Evolutionary conservation across 2,888 invertebrate genomes (phyloP), one percentile per base, ranked within the genome.

Genomic region (Hoplodrina blanda): DNA sequence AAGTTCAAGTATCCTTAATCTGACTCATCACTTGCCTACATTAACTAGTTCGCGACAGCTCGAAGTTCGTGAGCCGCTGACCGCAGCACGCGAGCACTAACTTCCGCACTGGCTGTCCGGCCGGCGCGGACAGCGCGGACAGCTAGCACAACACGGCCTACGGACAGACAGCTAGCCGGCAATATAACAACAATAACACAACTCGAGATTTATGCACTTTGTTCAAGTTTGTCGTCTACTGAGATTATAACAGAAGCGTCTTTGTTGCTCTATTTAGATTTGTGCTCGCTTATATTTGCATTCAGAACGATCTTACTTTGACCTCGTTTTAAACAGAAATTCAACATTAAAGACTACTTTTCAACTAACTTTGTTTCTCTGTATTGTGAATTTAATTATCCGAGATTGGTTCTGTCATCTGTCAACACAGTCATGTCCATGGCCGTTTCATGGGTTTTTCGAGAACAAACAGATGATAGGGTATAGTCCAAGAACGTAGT

Each of bases 191-290:
- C 78, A 72, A 61, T 78, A 66, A 61, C 62, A 77, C 30, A 50
- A 65, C 62, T 69, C 30, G 33, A 70, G 63, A 78, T 81, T 59
- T 65, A 78, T 81, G 81, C 64, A 61, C 72, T 81, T 77, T 81
- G 78, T 71, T 77, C 55, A 53, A 81, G 64, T 81, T 65, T 33
- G 53, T 57, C 46, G 57, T 62, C 59, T 57, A 19, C 41, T 25
- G 33, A 69, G 81, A 77, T 54, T 59, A 76, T 30, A 54, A 55
- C 62, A 53, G 41, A 50, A 46, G 62, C 59, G 46, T 56, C 30
- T 50, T 65, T 50, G 62, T 66, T 44, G 53, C 52, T 65, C 49
- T 62, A 13, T 62, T 59, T 30, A 53, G 19, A 54, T 52, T 30
- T 62, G 46, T n/a, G 41, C 33, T 37, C 44, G 65, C 59, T 61